A percentile compares a stretch with the other conserved stretches of the same genome.
Conservation (phyloP, 2,113 vertebrate species). For the Semnornis frantzii region DNA sequence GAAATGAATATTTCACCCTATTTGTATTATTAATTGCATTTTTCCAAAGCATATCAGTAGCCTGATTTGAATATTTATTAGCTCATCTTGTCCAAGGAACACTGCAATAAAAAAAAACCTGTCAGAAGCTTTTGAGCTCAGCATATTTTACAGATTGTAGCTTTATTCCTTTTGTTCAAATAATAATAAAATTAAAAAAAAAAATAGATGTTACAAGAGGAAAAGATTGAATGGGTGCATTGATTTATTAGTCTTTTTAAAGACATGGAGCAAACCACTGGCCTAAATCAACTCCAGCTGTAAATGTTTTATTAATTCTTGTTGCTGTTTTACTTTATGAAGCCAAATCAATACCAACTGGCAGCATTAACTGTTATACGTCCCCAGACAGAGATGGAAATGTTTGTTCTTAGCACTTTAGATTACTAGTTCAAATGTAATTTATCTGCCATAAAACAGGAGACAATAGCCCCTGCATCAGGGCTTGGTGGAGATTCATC, state of each 20-base stretch:
- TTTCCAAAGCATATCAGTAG: slow-evolving; percentile 42
- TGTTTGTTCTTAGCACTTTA: slow-evolving; percentile 48
- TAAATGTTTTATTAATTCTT: slow-evolving; percentile 80
- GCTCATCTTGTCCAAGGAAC: slow-evolving; percentile 58
- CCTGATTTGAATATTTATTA: slow-evolving; percentile 72
- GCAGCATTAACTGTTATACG: slow-evolving; percentile 65
- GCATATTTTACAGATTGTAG: slow-evolving; percentile 63
- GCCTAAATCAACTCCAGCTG: slow-evolving; percentile 72
- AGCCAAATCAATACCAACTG: slow-evolving; percentile 70
- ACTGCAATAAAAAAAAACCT: slow-evolving; percentile 62
- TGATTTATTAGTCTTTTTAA: slow-evolving; percentile 78
- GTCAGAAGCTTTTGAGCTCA: slow-evolving; percentile 71
- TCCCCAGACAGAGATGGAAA: slow-evolving; percentile 57
- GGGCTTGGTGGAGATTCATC: slow-evolving; percentile 41
- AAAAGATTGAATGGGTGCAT: slow-evolving; percentile 66
- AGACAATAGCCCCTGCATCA: slow-evolving; percentile 31
- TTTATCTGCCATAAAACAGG: slow-evolving; percentile 49
- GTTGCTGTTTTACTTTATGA: slow-evolving; percentile 74
- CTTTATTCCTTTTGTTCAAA: slow-evolving; percentile 74
- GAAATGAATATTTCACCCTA: slow-evolving; percentile 72
- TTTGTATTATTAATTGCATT: slow-evolving; percentile 71
- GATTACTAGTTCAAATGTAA: slow-evolving; percentile 60
- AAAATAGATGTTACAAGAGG: slow-evolving; percentile 56
- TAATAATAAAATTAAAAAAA: slow-evolving; percentile 5
- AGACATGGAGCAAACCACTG: slow-evolving; percentile 66